Evolutionary conservation across 2,113 vertebrate genomes (phyloP), one percentile per base, ranked within the genome.

Genomic region (Pituophis catenifer): DNA sequence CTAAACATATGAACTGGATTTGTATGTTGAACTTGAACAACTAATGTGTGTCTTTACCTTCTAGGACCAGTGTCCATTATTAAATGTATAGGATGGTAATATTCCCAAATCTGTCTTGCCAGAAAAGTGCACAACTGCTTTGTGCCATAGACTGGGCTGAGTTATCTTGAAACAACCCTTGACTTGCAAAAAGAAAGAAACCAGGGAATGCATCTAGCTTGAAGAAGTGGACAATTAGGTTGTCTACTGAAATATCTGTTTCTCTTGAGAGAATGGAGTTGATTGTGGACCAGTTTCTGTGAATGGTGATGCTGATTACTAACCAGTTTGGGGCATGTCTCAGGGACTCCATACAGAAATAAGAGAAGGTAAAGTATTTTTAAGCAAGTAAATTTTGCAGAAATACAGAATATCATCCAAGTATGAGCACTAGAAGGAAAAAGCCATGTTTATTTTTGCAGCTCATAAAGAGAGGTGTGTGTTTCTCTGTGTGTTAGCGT

Each of bases 301-400:
- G 94, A 95, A 96, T 97, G 96, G 97, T 98, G 97, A 97, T 95
- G 95, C 95, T 95, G 90, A 95, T 97, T 97, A 95, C 97, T 97
- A 96, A 97, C 95, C 96, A 97, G 96, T 97, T 97, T 97, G 97
- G 97, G 97, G 97, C 98, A 98, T 97, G 97, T 98, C 98, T 98
- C 98, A 98, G 98, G 98, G 98, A 98, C 98, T 98, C 98, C 97
- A 97, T 97, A 96, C 95, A 97, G 96, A 98, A 98, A 98, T 97
- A 98, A 98, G 97, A 97, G 97, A 97, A 97, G 97, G 97, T 98
- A 97, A 96, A 96, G 54, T 57, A 81, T 53, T 92, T 92, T 88
- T 89, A 70, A 92, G 53, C 12, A 97, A 96, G 81, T 94, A 94
- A 38, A 96, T 94, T 97, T 97, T 97, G 97, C 97, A 94, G 96